Percentiles rank a stretch among this genome's conserved stretches.
Evolutionary conservation across 2,797 vertebrate genomes (phyloP).

Genomic region (Molossus alvarezi): DNA sequence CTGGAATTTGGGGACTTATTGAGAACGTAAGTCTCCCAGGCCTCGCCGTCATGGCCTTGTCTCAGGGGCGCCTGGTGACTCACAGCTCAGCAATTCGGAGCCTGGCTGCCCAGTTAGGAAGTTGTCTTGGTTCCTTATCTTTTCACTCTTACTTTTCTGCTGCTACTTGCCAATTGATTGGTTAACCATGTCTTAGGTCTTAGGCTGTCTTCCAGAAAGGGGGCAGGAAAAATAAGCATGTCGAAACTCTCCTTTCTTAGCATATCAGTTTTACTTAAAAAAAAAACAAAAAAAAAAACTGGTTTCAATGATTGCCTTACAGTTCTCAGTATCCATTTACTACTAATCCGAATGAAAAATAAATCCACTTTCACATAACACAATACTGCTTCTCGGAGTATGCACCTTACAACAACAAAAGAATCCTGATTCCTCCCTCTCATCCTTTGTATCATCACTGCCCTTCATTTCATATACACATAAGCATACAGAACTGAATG

Average conservation of each 20-base stretch:
- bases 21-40: neutral
- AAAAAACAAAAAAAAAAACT: neutral
- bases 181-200: neutral
- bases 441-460: neutral
- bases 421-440: neutral
- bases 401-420: neutral
- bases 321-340: neutral
- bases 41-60: neutral
- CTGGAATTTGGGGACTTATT: neutral
- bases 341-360: neutral
- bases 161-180: neutral
- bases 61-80: neutral
- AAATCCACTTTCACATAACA: neutral
- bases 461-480: neutral
- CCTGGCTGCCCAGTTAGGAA: neutral
- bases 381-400: neutral
- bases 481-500: neutral
- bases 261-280: neutral
- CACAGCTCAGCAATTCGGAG: neutral
- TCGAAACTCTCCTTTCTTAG: constrained; percentile 7
- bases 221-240: neutral
- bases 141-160: neutral
- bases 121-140: neutral
- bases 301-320: neutral
- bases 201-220: neutral